phyloP scores from a whole-genome alignment of 2,797 vertebrate genomes.

The Chrosomus eos region DNA sequence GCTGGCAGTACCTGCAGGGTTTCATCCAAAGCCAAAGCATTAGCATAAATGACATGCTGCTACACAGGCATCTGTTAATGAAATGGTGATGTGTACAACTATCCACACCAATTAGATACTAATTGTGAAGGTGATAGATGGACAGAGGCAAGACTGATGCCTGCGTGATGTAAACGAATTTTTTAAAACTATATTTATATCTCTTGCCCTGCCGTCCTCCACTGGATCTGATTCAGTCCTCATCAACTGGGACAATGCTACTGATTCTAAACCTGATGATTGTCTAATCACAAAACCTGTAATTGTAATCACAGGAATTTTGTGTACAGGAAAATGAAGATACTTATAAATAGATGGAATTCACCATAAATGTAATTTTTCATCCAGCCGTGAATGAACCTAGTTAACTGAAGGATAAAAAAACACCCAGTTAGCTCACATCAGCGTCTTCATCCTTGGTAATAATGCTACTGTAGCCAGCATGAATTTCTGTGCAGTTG shows the following conservation, averaged over 20 bases:
- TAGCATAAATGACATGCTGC: constrained; percentile 65
- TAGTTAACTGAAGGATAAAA: background rate
- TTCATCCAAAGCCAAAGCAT: constrained; percentile 58
- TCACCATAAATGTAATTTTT: background rate
- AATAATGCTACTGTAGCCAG: background rate
- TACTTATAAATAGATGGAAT: constrained; percentile 31
- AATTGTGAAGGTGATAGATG: constrained; percentile 70
- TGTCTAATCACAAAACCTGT: constrained; percentile 35
- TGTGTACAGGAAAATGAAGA: background rate
- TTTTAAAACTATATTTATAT: background rate
- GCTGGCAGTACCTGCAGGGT: background rate
- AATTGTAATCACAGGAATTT: constrained; percentile 35
- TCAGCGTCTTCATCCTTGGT: background rate
- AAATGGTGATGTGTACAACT: constrained; percentile 69
- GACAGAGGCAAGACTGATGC: constrained; percentile 36
- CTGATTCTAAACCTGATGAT: constrained; percentile 34
- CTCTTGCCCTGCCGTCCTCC: background rate
- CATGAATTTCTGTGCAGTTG: background rate
- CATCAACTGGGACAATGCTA: constrained; percentile 21
- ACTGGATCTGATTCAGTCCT: constrained; percentile 3
- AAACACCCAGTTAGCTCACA: background rate
- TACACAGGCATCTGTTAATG: constrained; percentile 67
- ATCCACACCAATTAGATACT: constrained; percentile 69
- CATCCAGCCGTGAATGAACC: background rate
- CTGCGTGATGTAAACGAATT: background rate